A percentile compares a stretch with the other conserved stretches of the same genome.
Evolutionary conservation across 2,888 invertebrate species (phyloP).

Genomic region (Eupithecia centaureata): DNA sequence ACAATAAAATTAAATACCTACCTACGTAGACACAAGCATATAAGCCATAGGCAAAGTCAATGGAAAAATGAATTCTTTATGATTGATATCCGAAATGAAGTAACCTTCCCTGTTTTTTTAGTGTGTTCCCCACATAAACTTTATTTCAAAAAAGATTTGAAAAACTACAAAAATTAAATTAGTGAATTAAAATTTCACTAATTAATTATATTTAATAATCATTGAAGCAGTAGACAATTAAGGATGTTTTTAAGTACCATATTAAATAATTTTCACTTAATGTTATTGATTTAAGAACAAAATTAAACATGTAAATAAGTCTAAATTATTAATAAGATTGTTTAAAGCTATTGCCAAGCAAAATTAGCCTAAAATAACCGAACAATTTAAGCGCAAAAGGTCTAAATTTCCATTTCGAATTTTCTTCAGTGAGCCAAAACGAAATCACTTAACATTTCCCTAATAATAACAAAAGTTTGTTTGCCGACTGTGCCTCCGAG

Average conservation of each 20-base stretch:
- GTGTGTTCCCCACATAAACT: too few species aligned
- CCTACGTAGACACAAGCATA: too few species aligned
- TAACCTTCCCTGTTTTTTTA: too few species aligned
- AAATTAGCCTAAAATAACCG: slow-evolving; percentile 20
- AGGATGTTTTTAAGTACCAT: not conserved
- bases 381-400: slow-evolving; percentile 13
- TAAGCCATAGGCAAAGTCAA: too few species aligned
- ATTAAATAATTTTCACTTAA: slow-evolving; percentile 4
- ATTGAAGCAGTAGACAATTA: not conserved
- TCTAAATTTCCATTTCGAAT: slow-evolving; percentile 30
- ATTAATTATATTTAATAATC: too few species aligned
- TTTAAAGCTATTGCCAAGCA: slow-evolving; percentile 6
- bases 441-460: slow-evolving; percentile 46
- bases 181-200: too few species aligned
- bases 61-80: too few species aligned
- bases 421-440: slow-evolving; percentile 36
- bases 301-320: slow-evolving; percentile 12
- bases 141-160: too few species aligned
- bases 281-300: slow-evolving; percentile 8
- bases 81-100: too few species aligned
- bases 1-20: not conserved
- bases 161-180: too few species aligned
- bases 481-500: slow-evolving; percentile 44
- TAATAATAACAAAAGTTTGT: slow-evolving; percentile 47
- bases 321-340: slow-evolving; percentile 5